Evolutionary conservation across 2,113 vertebrate genomes (phyloP).

Genomic region (Otus sunia): DNA sequence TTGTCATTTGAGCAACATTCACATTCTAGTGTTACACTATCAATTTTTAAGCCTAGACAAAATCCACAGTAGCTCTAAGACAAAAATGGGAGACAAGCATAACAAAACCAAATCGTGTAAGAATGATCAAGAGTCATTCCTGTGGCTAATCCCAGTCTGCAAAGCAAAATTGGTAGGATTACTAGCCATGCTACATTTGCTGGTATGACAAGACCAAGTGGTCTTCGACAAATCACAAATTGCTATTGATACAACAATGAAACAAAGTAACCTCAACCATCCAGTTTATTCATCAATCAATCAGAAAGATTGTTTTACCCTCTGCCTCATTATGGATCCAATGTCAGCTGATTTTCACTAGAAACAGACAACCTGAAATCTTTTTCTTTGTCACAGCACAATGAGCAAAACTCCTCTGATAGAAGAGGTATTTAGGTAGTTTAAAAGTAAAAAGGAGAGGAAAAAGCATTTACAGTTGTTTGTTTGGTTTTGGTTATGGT

Average conservation of each 20-base stretch:
- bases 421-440: background rate
- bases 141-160: background rate
- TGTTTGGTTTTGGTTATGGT: background rate
- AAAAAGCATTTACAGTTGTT: background rate
- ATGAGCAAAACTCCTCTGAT: background rate
- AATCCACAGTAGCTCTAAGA: background rate
- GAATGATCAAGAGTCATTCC: background rate
- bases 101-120: background rate
- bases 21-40: background rate
- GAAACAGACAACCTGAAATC: background rate
- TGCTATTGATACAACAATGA: background rate
- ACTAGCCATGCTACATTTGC: background rate
- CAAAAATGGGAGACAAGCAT: background rate
- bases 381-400: constrained; percentile 43
- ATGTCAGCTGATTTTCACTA: constrained; percentile 7
- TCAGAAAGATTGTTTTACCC: constrained; percentile 2
- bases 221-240: background rate
- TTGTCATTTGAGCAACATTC: background rate
- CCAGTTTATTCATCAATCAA: background rate
- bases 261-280: background rate
- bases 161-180: background rate
- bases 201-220: background rate
- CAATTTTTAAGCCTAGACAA: background rate
- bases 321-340: constrained; percentile 3
- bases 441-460: background rate